phyloP scores from a whole-genome alignment of 2,797 vertebrate species.

The Rhynchonycteris naso region DNA sequence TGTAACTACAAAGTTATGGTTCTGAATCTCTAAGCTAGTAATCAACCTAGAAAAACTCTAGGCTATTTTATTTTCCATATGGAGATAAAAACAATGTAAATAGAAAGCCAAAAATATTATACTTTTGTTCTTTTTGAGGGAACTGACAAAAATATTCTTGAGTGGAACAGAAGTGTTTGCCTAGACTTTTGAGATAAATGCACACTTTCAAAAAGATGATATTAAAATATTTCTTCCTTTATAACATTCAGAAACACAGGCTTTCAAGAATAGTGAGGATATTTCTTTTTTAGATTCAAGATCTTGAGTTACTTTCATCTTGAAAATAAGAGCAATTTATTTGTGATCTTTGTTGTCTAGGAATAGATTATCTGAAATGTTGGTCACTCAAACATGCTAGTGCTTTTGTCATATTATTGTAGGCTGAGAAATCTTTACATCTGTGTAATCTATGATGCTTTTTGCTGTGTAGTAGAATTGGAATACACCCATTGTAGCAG shows the following conservation, averaged over 20 bases:
- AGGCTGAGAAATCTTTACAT: not conserved
- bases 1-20: not conserved
- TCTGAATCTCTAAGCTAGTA: not conserved
- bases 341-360: not conserved
- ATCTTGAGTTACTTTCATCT: not conserved
- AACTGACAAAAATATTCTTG: not conserved
- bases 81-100: not conserved
- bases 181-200: not conserved
- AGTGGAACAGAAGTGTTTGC: not conserved
- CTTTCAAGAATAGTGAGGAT: not conserved
- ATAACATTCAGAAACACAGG: not conserved
- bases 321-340: not conserved
- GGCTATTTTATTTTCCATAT: not conserved
- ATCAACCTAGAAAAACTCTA: not conserved
- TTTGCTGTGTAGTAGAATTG: not conserved
- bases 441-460: not conserved
- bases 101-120: not conserved
- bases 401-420: not conserved
- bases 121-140: not conserved
- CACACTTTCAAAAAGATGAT: not conserved
- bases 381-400: not conserved
- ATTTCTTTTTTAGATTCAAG: not conserved
- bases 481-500: not conserved
- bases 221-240: slow-evolving; percentile 5
- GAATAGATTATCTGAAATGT: not conserved